Evolutionary conservation across 1,140 invertebrate species (phyloP).

Genomic region (Drosophila nannoptera): DNA sequence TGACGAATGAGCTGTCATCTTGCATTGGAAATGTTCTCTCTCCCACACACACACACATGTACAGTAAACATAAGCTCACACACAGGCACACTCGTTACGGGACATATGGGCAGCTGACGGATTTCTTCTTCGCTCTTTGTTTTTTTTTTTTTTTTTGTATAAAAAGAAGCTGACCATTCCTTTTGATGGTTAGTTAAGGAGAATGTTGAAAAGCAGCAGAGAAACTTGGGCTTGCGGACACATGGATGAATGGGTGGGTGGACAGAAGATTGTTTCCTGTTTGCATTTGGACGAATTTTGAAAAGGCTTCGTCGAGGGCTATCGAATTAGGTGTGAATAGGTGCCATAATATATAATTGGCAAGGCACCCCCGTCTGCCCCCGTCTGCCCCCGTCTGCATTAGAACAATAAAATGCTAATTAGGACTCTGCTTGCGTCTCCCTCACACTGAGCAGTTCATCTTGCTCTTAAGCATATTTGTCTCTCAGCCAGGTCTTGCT

Average conservation of each 20-base stretch:
- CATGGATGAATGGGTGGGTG: conserved; percentile 7
- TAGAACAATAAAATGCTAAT: too few relatives aligned
- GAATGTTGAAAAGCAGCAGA: conserved; percentile 43
- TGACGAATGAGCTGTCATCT: conserved; percentile 77
- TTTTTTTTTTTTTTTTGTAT: conserved; percentile 37
- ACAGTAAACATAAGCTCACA: conserved; percentile 13
- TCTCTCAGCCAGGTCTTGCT: conserved; percentile 19
- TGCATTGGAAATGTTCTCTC: conserved; percentile 65
- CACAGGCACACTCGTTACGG: conserved; percentile 5
- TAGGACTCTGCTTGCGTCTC: too few relatives aligned
- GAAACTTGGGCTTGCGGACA: not conserved
- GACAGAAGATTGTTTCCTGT: conserved; percentile 10
- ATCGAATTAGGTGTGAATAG: not conserved
- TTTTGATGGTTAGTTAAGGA: conserved; percentile 60
- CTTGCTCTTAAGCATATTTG: conserved; percentile 12
- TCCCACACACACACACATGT: conserved; percentile 30
- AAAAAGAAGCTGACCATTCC: conserved; percentile 68
- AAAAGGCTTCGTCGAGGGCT: conserved; percentile 8
- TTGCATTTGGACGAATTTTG: conserved; percentile 31
- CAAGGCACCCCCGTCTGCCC: too few relatives aligned
- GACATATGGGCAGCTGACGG: conserved; percentile 50
- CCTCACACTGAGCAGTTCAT: too few relatives aligned
- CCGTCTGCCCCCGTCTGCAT: too few relatives aligned
- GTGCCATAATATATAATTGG: too few relatives aligned
- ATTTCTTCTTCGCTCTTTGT: conserved; percentile 65